Base-by-base conservation (phyloP, 2,888 invertebrate species). In the Dexiosoma caninum region DNA sequence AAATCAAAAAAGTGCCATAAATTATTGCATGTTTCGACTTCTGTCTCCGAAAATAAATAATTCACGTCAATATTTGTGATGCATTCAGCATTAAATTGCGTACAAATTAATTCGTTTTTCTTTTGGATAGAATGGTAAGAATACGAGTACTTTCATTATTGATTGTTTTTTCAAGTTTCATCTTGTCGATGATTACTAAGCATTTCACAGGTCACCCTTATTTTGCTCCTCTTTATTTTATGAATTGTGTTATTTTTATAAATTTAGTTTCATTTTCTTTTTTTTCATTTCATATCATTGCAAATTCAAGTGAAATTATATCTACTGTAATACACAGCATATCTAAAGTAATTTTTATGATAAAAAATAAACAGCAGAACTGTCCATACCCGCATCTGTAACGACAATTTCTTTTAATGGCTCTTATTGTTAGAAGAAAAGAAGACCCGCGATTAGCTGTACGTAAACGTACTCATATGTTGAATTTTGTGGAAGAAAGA, bases 251-350 rank as follows among this genome's bases (percentile, higher is more conserved):
- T 75, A 21, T 30, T 44, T 64, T 27, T 49, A 23, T 35, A 23
- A 46, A 49, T 35, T n/a, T 44, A 44, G 19, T 32, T 44, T 30
- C n/a, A 16, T 16, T 9, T 19, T 27, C 1, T 40, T 2, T 14
- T 23, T 49, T 60, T 60, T 23, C 10, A 35, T 49, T 59, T 40
- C 14, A 10, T 66, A 14, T 9, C 46, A 49, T 57, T 21, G 40
- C 53, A 55, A 72, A 72, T 69, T 74, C 40, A 66, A 67, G 60
- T 60, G 60, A 78, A 72, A 67, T 60, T 72, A 53, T 60, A 60
- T 60, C 14, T 1, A 44, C n/a, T 37, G n/a, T n/a, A n/a, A 37
- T 14, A 37, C 5, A 1, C 37, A 19, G 14, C 19, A 7, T 49
- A 60, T 27, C 23, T 21, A 44, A 10, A 51, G 6, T 12, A 49